phyloP scores from a whole-genome alignment of 2,113 vertebrate species.

The Apodemus sylvaticus region DNA sequence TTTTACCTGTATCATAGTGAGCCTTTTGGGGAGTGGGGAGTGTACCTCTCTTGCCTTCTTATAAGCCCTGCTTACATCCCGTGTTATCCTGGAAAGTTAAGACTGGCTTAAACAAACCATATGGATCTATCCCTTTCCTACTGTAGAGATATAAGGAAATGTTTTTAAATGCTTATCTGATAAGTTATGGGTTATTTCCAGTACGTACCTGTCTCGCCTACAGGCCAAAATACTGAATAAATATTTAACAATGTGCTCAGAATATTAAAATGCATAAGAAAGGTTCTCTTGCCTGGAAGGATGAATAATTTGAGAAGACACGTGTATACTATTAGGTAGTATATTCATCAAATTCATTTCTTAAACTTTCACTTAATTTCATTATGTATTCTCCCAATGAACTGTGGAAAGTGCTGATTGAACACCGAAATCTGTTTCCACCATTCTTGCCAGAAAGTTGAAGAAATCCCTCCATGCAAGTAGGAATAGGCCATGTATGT shows the following conservation, averaged over 20 bases:
- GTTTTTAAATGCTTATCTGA: conserved; percentile 6
- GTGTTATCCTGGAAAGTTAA: neutral
- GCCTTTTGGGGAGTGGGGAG: neutral
- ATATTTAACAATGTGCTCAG: conserved; percentile 41
- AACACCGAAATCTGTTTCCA: neutral
- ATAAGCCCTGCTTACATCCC: neutral
- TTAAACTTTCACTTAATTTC: conserved; percentile 21
- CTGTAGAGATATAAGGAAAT: neutral
- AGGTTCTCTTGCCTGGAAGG: neutral
- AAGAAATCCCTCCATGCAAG: neutral
- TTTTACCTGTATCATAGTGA: neutral
- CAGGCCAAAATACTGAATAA: neutral
- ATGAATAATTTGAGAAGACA: conserved; percentile 23
- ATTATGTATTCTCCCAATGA: neutral
- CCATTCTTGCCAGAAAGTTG: neutral
- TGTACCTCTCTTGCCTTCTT: no score
- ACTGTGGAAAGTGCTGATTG: neutral
- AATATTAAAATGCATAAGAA: conserved; percentile 37
- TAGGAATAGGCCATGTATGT: neutral
- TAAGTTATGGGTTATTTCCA: neutral
- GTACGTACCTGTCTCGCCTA: neutral
- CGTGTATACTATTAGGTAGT: neutral
- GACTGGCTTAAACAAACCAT: neutral
- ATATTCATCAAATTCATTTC: neutral
- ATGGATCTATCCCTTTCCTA: neutral